Percentiles rank a stretch among this genome's conserved stretches.
These are phyloP conservation scores for Embiotoca jacksoni DNA, from an alignment of 2,113 vertebrate genomes.

Conservation along the genomic window DNA sequence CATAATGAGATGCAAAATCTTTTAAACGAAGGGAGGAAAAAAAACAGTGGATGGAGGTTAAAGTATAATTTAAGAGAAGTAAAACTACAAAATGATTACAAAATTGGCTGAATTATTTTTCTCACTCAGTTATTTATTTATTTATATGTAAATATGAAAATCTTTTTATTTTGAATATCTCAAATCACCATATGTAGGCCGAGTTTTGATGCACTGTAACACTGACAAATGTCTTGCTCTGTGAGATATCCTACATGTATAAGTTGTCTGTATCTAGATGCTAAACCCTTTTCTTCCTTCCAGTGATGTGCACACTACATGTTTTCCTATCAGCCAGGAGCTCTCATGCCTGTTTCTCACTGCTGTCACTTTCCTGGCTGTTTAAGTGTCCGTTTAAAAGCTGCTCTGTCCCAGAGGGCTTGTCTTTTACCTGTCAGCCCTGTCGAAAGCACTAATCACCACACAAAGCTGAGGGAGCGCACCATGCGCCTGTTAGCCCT, in stretches of 20 bases:
- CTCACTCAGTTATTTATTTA: not conserved
- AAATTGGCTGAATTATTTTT: not conserved
- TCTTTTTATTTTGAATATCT: too few relatives aligned
- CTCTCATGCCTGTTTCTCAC: slow-evolving; percentile 34
- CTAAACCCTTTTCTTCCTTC: slow-evolving; percentile 43
- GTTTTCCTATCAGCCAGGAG: slow-evolving; percentile 21
- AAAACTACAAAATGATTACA: not conserved
- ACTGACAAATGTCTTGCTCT: not conserved
- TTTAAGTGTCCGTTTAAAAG: slow-evolving; percentile 80
- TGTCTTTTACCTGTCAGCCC: slow-evolving; percentile 82
- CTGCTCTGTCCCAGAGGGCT: slow-evolving; percentile 72
- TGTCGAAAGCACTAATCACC: slow-evolving; percentile 75
- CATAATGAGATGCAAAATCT: slow-evolving; percentile 41
- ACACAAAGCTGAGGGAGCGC: slow-evolving; percentile 72
- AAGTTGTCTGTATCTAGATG: slow-evolving; percentile 36
- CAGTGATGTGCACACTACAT: slow-evolving; percentile 26
- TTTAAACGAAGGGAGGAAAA: slow-evolving; percentile 12
- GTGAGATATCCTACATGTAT: slow-evolving; percentile 22
- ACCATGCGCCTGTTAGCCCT: slow-evolving; percentile 76
- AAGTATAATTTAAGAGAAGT: not conserved
- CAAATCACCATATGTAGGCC: too few relatives aligned
- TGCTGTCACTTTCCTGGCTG: slow-evolving; percentile 65
- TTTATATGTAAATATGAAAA: not conserved
- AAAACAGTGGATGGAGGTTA: not conserved
- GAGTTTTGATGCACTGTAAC: too few relatives aligned